Evolutionary conservation across 2,888 invertebrate species (phyloP).

Genomic region (Podabrus alpinus): DNA sequence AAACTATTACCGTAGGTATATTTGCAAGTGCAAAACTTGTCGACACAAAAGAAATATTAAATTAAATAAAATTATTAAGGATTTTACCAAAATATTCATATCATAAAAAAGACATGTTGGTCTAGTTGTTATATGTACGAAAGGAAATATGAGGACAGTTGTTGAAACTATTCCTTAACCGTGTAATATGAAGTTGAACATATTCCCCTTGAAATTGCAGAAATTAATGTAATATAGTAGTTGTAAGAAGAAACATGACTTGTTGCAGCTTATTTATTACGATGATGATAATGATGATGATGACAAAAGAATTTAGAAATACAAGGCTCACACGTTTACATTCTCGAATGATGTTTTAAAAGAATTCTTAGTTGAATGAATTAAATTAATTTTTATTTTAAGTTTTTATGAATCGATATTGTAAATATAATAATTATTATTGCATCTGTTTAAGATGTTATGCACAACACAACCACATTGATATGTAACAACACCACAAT

Average conservation of each 20-base stretch:
- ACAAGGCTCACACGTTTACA: slow-evolving; percentile 23
- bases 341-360: neutral
- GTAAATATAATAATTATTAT: slow-evolving; percentile 11
- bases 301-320: slow-evolving; percentile 6
- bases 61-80: neutral
- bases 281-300: too few species aligned
- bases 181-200: slow-evolving; percentile 2
- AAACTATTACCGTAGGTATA: neutral
- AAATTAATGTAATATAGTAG: slow-evolving; percentile 21
- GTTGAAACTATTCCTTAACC: slow-evolving; percentile 9
- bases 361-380: neutral
- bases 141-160: slow-evolving; percentile 11
- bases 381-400: slow-evolving; percentile 4
- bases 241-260: slow-evolving; percentile 23
- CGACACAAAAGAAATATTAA: neutral
- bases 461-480: slow-evolving; percentile 27
- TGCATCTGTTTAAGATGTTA: slow-evolving; percentile 24
- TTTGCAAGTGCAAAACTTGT: neutral
- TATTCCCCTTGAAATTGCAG: slow-evolving; percentile 10
- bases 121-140: slow-evolving; percentile 26
- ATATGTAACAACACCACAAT: slow-evolving; percentile 27
- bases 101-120: slow-evolving; percentile 20
- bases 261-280: slow-evolving; percentile 21
- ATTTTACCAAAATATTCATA: slow-evolving; percentile 23
- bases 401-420: neutral